Evolutionary conservation across 2,797 vertebrate genomes (phyloP), one percentile per base, ranked within the genome.

Genomic region (Hyperoplus immaculatus): DNA sequence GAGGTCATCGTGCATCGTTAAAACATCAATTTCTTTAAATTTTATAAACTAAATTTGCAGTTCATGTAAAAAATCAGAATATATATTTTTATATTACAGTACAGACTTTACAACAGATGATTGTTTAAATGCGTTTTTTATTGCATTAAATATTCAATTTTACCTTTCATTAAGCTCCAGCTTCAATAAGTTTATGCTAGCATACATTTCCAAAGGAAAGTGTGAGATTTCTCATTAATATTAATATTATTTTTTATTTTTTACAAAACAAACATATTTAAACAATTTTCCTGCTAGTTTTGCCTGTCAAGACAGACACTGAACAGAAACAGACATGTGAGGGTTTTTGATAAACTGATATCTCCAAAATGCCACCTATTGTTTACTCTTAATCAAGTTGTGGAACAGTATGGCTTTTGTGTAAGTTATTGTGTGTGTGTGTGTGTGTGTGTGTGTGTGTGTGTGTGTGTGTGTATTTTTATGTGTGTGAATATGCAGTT

Each of bases 81-180:
- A 93, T 93, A 88, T 91, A 86, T 93, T 91, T 95, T 94, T 94
- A 95, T 95, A 92, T 95, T 95, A 95, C 93, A 95, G 86, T 95
- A 95, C 94, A 96, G 93, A 95, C 94, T 95, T 95, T 95, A 95
- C 94, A 95, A 95, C 93, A 92, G 90, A 86, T 88, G 71, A 87
- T 91, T 90, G 91, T 94, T 94, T 92, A 89, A 95, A 95, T 95
- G 94, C 92, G 85, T 92, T 75, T 91, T 94, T 95, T 95, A 95
- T 95, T 95, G 92, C 89, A 91, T 95, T 92, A 86, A 82, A 90
- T 91, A 92, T 73, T 95, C 90, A 94, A 85, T 90, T 92, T 29
- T 86, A 80, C 84, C 86, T 88, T 89, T 85, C 69, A 83, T 85
- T 88, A 85, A 94, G 91, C 86, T 90, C 89, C 92, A 92, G 84